phyloP scores from a whole-genome alignment of 2,888 invertebrate genomes.

The Strigamia transsilvanica region DNA sequence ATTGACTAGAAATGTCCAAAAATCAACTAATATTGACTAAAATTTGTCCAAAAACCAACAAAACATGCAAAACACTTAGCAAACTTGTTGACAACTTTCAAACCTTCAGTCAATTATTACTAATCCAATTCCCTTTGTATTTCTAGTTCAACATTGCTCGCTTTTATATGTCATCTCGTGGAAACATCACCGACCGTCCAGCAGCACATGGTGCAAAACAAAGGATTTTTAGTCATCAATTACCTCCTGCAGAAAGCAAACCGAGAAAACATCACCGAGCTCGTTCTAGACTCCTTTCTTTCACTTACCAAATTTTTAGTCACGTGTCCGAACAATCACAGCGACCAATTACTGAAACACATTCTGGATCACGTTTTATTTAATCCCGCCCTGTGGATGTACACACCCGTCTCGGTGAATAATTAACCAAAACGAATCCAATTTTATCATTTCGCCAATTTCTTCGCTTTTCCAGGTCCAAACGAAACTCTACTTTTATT shows the following conservation, averaged over 20 bases:
- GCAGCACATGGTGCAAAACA: constrained; percentile 98
- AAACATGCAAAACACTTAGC: too few relatives aligned
- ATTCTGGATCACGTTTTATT: constrained; percentile 98
- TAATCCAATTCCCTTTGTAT: constrained; percentile 54
- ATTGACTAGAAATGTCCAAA: too few relatives aligned
- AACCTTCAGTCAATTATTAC: background rate
- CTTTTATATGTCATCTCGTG: constrained; percentile 96
- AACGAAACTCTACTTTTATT: constrained; percentile 90
- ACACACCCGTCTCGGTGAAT: constrained; percentile 89
- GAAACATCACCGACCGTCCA: constrained; percentile 97
- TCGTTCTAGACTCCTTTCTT: constrained; percentile 90
- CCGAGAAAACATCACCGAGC: constrained; percentile 90
- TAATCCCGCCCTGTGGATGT: constrained; percentile 99
- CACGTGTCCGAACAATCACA: constrained; percentile 90
- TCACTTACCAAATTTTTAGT: constrained; percentile 91
- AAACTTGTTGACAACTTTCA: too few relatives aligned
- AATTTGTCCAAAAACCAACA: too few relatives aligned
- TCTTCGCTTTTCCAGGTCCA: constrained; percentile 71
- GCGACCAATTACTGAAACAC: constrained; percentile 90
- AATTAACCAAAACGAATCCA: background rate
- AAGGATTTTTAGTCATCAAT: constrained; percentile 97
- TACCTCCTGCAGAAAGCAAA: constrained; percentile 87
- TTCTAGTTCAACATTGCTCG: constrained; percentile 89
- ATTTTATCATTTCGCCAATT: background rate
- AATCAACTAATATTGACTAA: too few relatives aligned